Evolutionary conservation across 2,888 invertebrate genomes (phyloP), one percentile per base, ranked within the genome.

Genomic region (Cyrtodaria siliqua): DNA sequence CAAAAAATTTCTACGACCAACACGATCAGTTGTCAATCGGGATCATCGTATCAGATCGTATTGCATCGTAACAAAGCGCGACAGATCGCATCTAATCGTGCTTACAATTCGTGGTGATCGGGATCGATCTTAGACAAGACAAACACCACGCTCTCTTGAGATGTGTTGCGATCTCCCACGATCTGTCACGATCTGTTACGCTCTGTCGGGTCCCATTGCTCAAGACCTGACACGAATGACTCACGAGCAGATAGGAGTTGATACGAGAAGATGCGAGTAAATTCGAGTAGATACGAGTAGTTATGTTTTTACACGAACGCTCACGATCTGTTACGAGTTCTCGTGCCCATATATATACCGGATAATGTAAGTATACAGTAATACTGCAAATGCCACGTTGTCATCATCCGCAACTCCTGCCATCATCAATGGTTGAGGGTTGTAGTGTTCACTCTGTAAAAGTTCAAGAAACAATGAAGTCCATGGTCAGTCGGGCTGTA

Each of bases 131-230:
- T 61, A 29, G 52, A 62, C 49, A 38, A 50, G 44, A 44, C 44
- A 62, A 62, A 62, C 38, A 20, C 38, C 62, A 52, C 50, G 62
- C 12, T 62, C 49, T 62, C 33, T 62, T 50, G 52, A 49, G 49
- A 62, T 62, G 33, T 52, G 33, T 52, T 62, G 33, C 62, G 62
- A 50, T 62, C 62, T 38, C 62, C 44, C 24, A 59, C 44, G 59
- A 59, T 59, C 44, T 59, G 59, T 40, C 18, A 59, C 59, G 59
- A 44, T 44, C 44, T 59, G 59, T 59, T 2, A 59, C 42, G 44
- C 33, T 33, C 24, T 59, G 33, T 33, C 33, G 33, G 33, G 33
- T 33, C 33, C 33, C 33, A 33, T 33, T 33, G 44, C 23, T 9
- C 26, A 59, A 14, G 42, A 59, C 42, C 38, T 18, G 59, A 42